These are phyloP conservation scores for Ctenoplectra terminalis DNA, from an alignment of 1,140 invertebrate genomes.

Conservation along the genomic window DNA sequence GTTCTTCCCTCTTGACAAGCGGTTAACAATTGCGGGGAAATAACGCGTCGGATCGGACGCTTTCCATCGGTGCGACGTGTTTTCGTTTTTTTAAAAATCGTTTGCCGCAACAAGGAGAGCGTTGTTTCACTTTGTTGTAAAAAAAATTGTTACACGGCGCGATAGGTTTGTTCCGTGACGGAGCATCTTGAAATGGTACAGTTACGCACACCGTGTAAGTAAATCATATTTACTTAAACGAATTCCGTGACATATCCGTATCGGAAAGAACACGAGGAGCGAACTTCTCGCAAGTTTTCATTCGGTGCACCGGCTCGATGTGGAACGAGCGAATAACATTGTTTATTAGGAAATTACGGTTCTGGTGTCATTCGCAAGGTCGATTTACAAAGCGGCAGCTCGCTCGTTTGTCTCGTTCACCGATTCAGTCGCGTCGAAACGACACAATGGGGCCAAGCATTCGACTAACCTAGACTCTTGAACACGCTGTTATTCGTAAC, in stretches of 20 bases:
- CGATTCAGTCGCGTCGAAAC: constrained; percentile 26
- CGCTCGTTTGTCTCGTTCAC: constrained; percentile 28
- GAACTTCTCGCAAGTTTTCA: neutral
- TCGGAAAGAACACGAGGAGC: neutral
- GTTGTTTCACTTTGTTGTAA: neutral
- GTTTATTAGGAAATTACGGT: constrained; percentile 35
- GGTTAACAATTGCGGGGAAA: neutral
- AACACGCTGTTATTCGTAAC: constrained; percentile 34
- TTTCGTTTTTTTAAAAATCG: neutral
- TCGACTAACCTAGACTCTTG: constrained; percentile 44
- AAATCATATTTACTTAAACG: constrained; percentile 6
- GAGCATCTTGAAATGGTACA: neutral
- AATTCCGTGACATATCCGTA: neutral
- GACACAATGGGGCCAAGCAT: constrained; percentile 44
- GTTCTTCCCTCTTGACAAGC: neutral
- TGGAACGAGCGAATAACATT: neutral
- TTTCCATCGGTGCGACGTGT: neutral
- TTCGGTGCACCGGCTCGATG: neutral
- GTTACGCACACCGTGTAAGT: neutral
- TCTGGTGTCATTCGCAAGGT: constrained; percentile 24
- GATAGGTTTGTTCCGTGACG: neutral
- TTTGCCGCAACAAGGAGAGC: neutral
- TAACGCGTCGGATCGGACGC: neutral
- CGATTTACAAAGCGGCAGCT: constrained; percentile 28
- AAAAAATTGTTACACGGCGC: neutral